Percentiles rank a stretch among this genome's conserved stretches.
Evolutionary conservation across 2,113 vertebrate species (phyloP).

Genomic region (Labrus mixtus): DNA sequence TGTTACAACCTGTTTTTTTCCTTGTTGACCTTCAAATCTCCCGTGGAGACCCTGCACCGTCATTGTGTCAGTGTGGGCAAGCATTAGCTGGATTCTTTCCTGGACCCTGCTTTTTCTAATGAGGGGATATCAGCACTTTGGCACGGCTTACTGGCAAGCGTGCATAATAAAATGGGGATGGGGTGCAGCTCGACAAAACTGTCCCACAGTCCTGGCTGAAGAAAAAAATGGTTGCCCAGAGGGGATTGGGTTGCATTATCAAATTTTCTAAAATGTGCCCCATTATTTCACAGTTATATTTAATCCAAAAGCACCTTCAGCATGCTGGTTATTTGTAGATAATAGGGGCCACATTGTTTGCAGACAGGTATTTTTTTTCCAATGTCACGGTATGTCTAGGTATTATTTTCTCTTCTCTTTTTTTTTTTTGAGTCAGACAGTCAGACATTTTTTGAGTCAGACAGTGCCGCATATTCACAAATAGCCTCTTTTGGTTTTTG

Average conservation of each 20-base stretch:
- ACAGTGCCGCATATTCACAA: conserved; percentile 36
- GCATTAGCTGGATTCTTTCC: conserved; percentile 77
- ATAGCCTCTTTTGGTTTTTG: conserved; percentile 53
- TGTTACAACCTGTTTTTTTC: conserved; percentile 69
- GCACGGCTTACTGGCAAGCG: conserved; percentile 80
- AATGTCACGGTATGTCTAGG: conserved; percentile 51
- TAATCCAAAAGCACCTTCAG: conserved; percentile 71
- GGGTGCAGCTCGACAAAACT: conserved; percentile 69
- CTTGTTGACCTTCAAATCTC: conserved; percentile 76
- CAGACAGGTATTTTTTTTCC: conserved; percentile 56
- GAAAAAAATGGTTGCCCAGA: conserved; percentile 75
- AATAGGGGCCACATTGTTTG: conserved; percentile 64
- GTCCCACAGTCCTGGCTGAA: conserved; percentile 63
- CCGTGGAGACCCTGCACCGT: conserved; percentile 66
- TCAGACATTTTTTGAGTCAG: conserved; percentile 23
- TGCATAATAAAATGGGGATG: conserved; percentile 71
- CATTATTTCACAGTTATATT: conserved; percentile 75
- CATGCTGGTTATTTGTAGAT: conserved; percentile 66
- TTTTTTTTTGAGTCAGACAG: conserved; percentile 19
- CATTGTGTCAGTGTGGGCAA: conserved; percentile 68
- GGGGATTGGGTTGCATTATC: conserved; percentile 75
- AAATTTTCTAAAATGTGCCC: conserved; percentile 77
- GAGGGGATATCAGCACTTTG: conserved; percentile 81
- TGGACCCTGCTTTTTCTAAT: conserved; percentile 81
- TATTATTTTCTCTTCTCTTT: conserved; percentile 50